Percentiles rank a stretch among this genome's conserved stretches.
phyloP scores from a whole-genome alignment of 2,797 vertebrate species.

The Syndactyla subalaris region DNA sequence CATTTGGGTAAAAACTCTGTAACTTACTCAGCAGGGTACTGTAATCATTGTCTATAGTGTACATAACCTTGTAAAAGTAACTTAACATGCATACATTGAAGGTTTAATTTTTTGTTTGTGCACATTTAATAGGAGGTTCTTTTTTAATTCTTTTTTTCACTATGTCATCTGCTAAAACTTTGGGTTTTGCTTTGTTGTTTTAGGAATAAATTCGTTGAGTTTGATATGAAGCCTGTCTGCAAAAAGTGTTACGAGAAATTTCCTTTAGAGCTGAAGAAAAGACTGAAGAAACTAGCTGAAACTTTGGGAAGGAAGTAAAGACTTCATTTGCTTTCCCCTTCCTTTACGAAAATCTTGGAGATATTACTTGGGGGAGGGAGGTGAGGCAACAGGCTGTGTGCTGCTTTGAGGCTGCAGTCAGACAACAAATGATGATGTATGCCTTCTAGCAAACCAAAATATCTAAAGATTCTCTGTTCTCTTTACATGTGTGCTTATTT shows the following conservation, averaged over 20 bases:
- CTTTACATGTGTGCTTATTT: neutral
- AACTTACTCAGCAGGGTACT: neutral
- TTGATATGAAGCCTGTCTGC: conserved; percentile 99
- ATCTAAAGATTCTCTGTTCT: conserved; percentile 15
- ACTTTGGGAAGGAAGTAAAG: conserved; percentile 90
- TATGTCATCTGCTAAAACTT: conserved; percentile 18
- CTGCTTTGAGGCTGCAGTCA: conserved; percentile 40
- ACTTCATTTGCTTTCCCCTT: conserved; percentile 1
- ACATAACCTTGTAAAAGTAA: neutral
- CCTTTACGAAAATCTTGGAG: conserved; percentile 31
- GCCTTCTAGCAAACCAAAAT: neutral
- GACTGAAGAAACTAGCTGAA: conserved; percentile 97
- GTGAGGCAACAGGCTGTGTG: neutral
- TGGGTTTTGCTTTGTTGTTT: neutral
- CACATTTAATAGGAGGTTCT: neutral
- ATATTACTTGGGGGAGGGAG: neutral
- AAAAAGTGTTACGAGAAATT: conserved; percentile 99
- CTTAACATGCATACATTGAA: neutral
- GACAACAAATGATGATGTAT: neutral
- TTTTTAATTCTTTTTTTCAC: neutral
- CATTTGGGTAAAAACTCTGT: neutral
- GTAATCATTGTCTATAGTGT: neutral
- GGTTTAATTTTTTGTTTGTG: neutral
- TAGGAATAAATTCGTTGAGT: conserved; percentile 99
- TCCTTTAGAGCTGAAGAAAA: conserved; percentile 98